Evolutionary conservation across 2,113 vertebrate species (phyloP), one percentile per base, ranked within the genome.

Genomic region (Balaeniceps rex): DNA sequence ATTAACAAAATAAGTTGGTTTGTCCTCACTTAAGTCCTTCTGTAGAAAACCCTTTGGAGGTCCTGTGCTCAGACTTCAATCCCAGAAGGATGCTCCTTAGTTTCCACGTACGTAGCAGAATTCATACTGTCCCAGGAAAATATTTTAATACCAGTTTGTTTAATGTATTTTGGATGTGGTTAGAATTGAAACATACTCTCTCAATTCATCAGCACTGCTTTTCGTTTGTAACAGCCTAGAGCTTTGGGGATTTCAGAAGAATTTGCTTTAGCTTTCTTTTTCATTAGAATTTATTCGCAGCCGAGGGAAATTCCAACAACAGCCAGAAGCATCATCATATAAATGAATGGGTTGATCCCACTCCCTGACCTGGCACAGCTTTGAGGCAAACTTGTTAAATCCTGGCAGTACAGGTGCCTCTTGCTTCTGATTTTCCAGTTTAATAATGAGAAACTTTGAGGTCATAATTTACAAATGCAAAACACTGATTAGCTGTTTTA

Each of bases 221-320:
- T 91, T 91, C 51, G 70, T 90, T 96, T 88, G 77, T 76, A 87
- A 34, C 69, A 90, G 87, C 88, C 87, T 90, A 33, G 91, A 87
- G 92, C 93, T 94, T 89, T 95, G 88, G 85, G 79, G 69, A 55
- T 96, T 97, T 95, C 74, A 63, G 61, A 89, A 74, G 83, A 96
- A 89, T 94, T 92, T 94, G 63, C 83, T 94, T 94, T 79, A 91
- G 84, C 80, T 95, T 96, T 88, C 83, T 89, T 88, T 95, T 96
- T 83, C 85, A 85, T 94, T 88, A 92, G 82, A 88, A 75, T 96
- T 93, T 92, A 75, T 96, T 97, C 8, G 19, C 57, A 89, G 61
- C 63, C 44, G 74, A 91, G 70, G 85, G 91, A 89, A 88, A 88
- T 94, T 95, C 86, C 74, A 61, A 75, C 70, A 84, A 51, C 70